A percentile compares a stretch with the other conserved stretches of the same genome.
phyloP scores from a whole-genome alignment of 2,888 invertebrate species.

The Caenorhabditis angaria region DNA sequence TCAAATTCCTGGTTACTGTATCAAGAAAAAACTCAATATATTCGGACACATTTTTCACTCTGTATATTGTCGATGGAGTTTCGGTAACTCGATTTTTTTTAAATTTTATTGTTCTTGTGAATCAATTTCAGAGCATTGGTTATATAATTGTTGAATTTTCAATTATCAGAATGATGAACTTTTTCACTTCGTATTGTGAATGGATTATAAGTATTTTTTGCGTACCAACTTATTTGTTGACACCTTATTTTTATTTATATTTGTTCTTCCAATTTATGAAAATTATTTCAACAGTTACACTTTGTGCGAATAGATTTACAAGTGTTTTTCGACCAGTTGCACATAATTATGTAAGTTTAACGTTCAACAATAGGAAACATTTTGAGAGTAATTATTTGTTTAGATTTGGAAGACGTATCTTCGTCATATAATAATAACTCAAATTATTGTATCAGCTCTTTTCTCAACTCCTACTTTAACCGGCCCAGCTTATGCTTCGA shows the following conservation, averaged over 20 bases:
- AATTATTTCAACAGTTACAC: neutral
- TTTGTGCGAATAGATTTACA: neutral
- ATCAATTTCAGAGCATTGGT: neutral
- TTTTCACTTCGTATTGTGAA: neutral
- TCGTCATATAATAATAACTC: neutral
- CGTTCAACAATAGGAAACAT: neutral
- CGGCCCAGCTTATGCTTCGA: neutral
- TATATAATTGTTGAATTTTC: neutral
- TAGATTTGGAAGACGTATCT: neutral
- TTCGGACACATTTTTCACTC: neutral
- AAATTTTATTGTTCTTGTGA: neutral
- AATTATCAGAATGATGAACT: neutral
- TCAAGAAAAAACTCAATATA: neutral
- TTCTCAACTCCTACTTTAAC: neutral
- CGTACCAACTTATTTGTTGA: neutral
- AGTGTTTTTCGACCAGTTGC: neutral
- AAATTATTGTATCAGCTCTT: neutral
- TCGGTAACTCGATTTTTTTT: neutral
- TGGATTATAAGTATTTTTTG: neutral
- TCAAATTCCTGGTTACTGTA: neutral
- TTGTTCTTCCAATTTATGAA: neutral
- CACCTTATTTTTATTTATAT: neutral
- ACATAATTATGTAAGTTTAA: neutral
- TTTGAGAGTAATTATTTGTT: neutral
- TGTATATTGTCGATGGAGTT: neutral